These are phyloP conservation scores for Hycleus phaleratus DNA, from an alignment of 1,140 invertebrate genomes.

Conservation along the genomic window DNA sequence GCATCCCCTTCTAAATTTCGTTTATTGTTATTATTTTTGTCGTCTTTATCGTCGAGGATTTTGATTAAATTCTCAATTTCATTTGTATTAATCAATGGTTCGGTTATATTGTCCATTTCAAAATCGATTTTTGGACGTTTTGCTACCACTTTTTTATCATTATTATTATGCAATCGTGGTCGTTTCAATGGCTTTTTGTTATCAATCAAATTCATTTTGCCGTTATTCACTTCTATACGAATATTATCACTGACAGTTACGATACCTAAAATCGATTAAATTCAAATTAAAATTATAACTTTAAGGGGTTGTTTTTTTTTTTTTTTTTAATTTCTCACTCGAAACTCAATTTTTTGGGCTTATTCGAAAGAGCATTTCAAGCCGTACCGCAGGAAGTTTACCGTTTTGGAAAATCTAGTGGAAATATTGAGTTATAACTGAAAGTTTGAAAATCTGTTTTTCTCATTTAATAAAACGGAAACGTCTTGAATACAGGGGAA, in stretches of 20 bases:
- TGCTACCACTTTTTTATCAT: neutral
- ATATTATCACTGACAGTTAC: constrained; percentile 27
- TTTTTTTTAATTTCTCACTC: too few species aligned
- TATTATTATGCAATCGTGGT: neutral
- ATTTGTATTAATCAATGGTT: neutral
- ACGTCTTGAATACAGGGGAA: too few species aligned
- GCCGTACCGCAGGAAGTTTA: too few species aligned
- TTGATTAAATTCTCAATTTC: constrained; percentile 3
- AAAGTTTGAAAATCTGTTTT: too few species aligned
- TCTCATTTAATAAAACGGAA: too few species aligned
- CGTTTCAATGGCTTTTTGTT: constrained; percentile 15
- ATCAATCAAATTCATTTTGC: constrained; percentile 22
- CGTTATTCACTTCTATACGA: constrained; percentile 24
- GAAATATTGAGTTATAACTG: too few species aligned
- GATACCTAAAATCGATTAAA: neutral
- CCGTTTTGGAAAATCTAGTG: too few species aligned
- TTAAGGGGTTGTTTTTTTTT: too few species aligned
- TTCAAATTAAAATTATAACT: too few species aligned
- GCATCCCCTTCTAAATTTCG: neutral
- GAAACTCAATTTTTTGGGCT: too few species aligned
- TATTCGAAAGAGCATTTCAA: too few species aligned
- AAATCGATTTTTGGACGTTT: neutral
- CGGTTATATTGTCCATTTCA: neutral
- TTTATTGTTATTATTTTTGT: neutral
- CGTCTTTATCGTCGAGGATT: constrained; percentile 9